These are phyloP conservation scores for Uloborus plumipes DNA, from an alignment of 2,888 invertebrate genomes.

Conservation along the genomic window DNA sequence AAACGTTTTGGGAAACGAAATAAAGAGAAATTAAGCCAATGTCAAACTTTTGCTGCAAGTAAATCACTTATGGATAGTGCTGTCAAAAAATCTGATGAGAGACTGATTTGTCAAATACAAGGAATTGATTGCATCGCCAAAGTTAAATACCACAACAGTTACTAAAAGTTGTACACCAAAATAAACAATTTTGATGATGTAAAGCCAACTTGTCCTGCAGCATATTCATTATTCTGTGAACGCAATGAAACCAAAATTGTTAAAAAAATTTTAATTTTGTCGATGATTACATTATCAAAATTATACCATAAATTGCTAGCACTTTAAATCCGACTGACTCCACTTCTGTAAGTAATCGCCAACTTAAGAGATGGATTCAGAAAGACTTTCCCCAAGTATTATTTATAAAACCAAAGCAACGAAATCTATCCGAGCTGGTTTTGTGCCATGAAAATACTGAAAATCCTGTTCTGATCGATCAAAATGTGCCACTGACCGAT, in stretches of 20 bases:
- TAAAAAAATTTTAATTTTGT: background rate
- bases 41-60: background rate
- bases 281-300: background rate
- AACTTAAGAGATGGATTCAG: background rate
- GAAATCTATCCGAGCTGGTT: background rate
- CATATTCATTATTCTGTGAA: background rate
- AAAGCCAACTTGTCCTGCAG: background rate
- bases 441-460: background rate
- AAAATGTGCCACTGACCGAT: background rate
- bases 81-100: background rate
- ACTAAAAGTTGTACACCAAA: background rate
- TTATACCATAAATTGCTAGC: background rate
- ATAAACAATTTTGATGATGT: background rate
- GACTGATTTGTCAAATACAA: background rate
- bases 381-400: background rate
- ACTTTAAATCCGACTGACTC: background rate
- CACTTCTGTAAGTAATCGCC: background rate
- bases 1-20: background rate
- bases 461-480: background rate
- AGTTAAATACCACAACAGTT: constrained; percentile 1
- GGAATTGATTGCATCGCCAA: background rate
- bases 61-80: background rate
- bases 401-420: background rate
- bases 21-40: background rate
- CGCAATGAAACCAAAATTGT: background rate